Evolutionary conservation across 2,797 vertebrate genomes (phyloP), one percentile per base, ranked within the genome.

Genomic region (Delichon dasypus): DNA sequence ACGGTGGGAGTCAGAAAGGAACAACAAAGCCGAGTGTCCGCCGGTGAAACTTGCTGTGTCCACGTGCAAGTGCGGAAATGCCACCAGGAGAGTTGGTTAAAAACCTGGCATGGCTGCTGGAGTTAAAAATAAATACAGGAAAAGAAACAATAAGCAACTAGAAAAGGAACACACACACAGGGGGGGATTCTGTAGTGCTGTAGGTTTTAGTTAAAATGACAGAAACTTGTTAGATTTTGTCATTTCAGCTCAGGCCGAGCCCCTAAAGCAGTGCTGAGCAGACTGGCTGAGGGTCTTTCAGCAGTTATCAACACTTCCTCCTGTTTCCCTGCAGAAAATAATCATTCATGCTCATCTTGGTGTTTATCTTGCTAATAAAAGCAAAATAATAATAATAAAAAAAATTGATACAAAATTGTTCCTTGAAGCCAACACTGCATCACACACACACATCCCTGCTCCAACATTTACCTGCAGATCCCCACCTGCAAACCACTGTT

Each of bases 101-200:
- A 72, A 50, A 70, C 61, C 44, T 76, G 75, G 22, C 16, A 48
- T 0, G 23, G 60, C 23, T 54, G 50, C 21, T 54, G 64, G 27
- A 73, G 16, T 23, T 54, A 34, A 71, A 79, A 76, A 84, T 10
- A 47, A 78, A 61, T 3, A 23, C 13, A 23, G 70, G 44, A 71
- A 55, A 87, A 73, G 5, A 48, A 75, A 65, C 13, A 10, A 16
- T 18, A 20, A 44, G 25, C 9, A 54, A 88, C 76, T 1, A 47
- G 20, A 27, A 53, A 44, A 0, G 5, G 16, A 87, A 40, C 7
- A 5, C 0, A 0, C n/a, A 20, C n/a, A 22, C 0, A 4, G 8
- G 21, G 64, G 6, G 13, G 11, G 27, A 27, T 27, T 67, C 30
- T 47, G 48, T 1, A 42, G 27, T 4, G 2, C 7, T n/a, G 18